Conservation (phyloP, 2,113 vertebrate genomes). For the Tragelaphus strepsiceros region DNA sequence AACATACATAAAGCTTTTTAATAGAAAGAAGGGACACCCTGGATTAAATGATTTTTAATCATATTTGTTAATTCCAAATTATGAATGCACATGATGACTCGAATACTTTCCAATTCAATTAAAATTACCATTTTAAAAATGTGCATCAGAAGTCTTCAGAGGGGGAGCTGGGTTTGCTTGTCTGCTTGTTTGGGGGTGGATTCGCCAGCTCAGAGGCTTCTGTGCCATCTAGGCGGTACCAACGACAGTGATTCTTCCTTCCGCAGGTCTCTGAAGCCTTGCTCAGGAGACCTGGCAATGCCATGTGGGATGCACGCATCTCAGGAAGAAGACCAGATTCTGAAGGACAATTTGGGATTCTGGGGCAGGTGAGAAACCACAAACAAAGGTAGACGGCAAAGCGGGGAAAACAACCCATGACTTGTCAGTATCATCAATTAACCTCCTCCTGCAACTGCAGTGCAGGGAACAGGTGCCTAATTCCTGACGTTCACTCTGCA, state of each 20-base stretch:
- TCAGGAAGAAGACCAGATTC: not conserved
- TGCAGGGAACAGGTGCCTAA: not conserved
- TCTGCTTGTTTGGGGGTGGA: not conserved
- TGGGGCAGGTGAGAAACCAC: not conserved
- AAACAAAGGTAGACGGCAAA: not conserved
- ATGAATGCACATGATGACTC: not conserved
- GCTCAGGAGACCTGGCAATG: rapidly evolving
- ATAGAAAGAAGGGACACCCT: not conserved
- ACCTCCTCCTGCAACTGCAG: rapidly evolving
- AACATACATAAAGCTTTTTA: not conserved
- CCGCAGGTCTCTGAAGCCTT: not conserved
- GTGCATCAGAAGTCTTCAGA: not conserved
- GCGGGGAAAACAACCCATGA: not conserved
- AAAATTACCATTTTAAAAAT: not conserved
- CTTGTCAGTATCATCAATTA: not conserved
- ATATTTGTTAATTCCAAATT: not conserved
- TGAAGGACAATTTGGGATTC: not conserved
- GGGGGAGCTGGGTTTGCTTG: not conserved
- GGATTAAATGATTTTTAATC: not conserved
- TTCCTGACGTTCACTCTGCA: rapidly evolving
- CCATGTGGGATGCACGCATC: rapidly evolving
- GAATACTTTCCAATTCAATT: not conserved
- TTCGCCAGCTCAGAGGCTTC: rapidly evolving
- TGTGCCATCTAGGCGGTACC: too few relatives aligned
- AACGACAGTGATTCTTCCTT: not conserved